Percentiles rank a stretch among this genome's conserved stretches.
phyloP scores from a whole-genome alignment of 2,113 vertebrate species.

The Sphaerodactylus townsendi region DNA sequence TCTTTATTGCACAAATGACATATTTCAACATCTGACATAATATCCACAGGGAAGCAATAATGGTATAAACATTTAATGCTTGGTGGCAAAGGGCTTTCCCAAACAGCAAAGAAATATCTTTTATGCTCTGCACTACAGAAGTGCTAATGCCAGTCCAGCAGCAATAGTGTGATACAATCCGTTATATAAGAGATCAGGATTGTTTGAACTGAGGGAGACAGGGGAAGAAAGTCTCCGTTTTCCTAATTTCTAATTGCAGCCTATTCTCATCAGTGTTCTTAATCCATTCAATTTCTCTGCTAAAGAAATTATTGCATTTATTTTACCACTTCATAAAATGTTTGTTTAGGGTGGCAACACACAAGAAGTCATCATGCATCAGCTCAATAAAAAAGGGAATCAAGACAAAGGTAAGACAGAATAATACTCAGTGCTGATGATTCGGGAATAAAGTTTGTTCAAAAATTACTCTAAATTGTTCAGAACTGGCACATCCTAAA shows the following conservation, averaged over 20 bases:
- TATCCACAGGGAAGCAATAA: conserved; percentile 34
- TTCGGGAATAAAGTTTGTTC: conserved; percentile 57
- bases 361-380: conserved; percentile 78
- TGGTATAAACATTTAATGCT: conserved; percentile 39
- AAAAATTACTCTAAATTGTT: conserved; percentile 65
- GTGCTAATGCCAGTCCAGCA: neutral
- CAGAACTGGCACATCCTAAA: conserved; percentile 62
- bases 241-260: too few species aligned
- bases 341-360: conserved; percentile 82
- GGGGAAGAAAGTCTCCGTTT: too few species aligned
- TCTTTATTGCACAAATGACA: conserved; percentile 44
- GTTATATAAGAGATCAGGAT: too few species aligned
- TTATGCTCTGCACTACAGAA: neutral
- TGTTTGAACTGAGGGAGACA: too few species aligned
- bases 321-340: conserved; percentile 73
- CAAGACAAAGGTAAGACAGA: conserved; percentile 67
- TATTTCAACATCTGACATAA: conserved; percentile 38
- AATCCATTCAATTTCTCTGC: neutral
- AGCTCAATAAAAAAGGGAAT: conserved; percentile 76
- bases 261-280: neutral
- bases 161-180: neutral
- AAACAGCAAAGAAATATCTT: conserved; percentile 23
- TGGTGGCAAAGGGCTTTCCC: neutral
- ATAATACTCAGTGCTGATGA: conserved; percentile 70
- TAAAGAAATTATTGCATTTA: neutral